A percentile compares a stretch with the other conserved stretches of the same genome.
Conservation (phyloP, 1,140 invertebrate genomes). For the Polypedilum vanderplanki region DNA sequence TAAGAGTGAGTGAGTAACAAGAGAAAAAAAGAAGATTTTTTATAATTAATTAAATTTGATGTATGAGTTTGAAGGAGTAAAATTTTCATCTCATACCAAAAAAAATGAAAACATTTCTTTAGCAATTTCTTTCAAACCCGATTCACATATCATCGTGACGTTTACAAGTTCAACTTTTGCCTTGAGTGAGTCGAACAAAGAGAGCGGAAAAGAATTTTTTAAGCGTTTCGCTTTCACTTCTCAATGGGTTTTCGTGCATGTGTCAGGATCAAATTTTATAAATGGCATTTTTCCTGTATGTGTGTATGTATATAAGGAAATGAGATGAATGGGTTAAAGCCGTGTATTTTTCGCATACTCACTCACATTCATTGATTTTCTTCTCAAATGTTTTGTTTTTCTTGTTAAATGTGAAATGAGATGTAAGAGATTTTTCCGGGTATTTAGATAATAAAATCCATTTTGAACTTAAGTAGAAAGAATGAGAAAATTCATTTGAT, state of each 20-base stretch:
- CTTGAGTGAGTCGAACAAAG: not conserved
- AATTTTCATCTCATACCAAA: not conserved
- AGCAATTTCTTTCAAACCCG: constrained; percentile 6
- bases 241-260: constrained; percentile 24
- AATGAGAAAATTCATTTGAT: constrained; percentile 3
- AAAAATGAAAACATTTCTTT: not conserved
- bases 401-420: constrained; percentile 1
- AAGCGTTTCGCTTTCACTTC: not conserved
- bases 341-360: not conserved
- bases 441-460: constrained; percentile 21
- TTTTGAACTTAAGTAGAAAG: not conserved
- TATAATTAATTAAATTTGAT: constrained; percentile 29
- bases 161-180: constrained; percentile 13
- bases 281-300: constrained; percentile 23
- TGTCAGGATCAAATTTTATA: constrained; percentile 29
- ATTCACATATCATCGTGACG: constrained; percentile 26
- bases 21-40: not conserved
- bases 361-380: not conserved
- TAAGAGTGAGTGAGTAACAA: not conserved
- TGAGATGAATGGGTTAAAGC: constrained; percentile 19
- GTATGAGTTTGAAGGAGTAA: constrained; percentile 20
- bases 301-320: not conserved
- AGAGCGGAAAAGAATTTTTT: constrained; percentile 18
- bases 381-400: not conserved
- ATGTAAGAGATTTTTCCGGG: constrained; percentile 14